Conservation (phyloP, 2,888 invertebrate genomes). For the Rhorus exstirpatorius region DNA sequence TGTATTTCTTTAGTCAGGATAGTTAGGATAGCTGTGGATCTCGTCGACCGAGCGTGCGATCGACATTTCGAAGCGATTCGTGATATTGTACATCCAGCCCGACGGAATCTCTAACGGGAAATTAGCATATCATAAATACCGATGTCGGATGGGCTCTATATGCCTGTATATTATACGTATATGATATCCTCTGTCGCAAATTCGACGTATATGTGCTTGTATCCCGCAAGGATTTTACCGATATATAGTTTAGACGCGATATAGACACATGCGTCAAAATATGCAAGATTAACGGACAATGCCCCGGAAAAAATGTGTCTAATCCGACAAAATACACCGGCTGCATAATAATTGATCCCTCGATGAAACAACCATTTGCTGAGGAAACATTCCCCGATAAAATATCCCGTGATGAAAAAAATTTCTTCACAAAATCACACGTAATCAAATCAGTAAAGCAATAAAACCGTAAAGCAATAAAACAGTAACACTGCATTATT, state of each 20-base stretch:
- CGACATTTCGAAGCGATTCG: constrained; percentile 72
- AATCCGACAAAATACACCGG: not conserved
- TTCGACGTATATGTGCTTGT: constrained; percentile 16
- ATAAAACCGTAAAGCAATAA: too few species aligned
- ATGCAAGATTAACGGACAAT: constrained; percentile 17
- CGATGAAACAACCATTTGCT: too few species aligned
- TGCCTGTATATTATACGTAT: too few species aligned
- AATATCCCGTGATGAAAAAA: too few species aligned
- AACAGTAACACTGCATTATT: too few species aligned
- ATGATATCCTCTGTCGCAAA: constrained; percentile 41
- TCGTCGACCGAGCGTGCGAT: not conserved
- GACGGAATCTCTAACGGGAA: constrained; percentile 84
- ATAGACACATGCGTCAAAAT: not conserved
- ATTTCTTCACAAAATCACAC: too few species aligned
- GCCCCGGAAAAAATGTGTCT: not conserved
- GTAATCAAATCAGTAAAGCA: too few species aligned
- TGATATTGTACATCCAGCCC: constrained; percentile 74
- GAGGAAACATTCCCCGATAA: too few species aligned
- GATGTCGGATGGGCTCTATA: constrained; percentile 71
- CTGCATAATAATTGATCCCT: too few species aligned
- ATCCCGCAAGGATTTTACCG: not conserved
- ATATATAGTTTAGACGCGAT: constrained; percentile 2
- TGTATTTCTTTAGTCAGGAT: too few species aligned
- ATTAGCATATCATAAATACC: constrained; percentile 85
- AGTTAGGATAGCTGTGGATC: not conserved